These are phyloP conservation scores for Barnardius zonarius DNA, from an alignment of 2,113 vertebrate genomes.

Conservation along the genomic window DNA sequence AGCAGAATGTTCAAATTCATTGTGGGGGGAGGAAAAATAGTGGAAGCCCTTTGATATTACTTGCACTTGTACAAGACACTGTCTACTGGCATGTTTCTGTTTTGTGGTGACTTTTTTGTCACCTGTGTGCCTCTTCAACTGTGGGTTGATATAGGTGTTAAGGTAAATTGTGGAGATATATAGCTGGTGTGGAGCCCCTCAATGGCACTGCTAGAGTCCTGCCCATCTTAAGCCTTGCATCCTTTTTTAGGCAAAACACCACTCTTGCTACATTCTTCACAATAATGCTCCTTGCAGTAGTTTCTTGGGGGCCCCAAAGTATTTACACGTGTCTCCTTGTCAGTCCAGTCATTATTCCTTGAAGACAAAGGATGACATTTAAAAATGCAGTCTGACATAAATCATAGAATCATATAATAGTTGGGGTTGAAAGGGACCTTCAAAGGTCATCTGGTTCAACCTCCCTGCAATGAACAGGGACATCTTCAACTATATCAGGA, in stretches of 20 bases:
- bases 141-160: background rate
- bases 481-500: background rate
- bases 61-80: background rate
- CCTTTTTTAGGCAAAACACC: background rate
- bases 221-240: background rate
- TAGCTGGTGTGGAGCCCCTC: background rate
- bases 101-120: background rate
- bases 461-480: background rate
- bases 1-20: background rate
- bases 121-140: background rate
- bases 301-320: background rate
- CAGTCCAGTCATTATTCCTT: background rate
- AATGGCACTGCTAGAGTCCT: background rate
- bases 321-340: background rate
- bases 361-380: background rate
- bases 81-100: background rate
- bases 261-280: background rate
- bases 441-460: background rate
- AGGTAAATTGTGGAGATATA: background rate
- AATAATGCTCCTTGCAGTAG: background rate
- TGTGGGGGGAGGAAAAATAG: background rate
- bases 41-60: background rate
- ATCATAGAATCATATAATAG: background rate
- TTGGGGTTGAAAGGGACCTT: background rate
- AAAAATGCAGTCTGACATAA: background rate